Evolutionary conservation across 2,797 vertebrate genomes (phyloP).

Genomic region (Notolepis coatsorum): DNA sequence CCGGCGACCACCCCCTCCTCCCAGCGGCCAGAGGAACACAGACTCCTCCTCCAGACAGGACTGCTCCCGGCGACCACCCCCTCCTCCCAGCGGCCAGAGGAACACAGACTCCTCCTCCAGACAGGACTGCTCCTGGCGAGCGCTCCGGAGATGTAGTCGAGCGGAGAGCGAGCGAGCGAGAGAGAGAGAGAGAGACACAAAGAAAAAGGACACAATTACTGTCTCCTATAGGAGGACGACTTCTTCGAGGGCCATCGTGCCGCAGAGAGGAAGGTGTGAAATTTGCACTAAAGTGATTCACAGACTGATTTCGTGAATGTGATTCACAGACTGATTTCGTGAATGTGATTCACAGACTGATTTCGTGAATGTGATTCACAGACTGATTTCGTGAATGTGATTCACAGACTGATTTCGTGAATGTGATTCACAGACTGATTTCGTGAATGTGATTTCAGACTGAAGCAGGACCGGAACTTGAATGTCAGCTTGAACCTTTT

Average conservation of each 20-base stretch:
- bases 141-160: conserved; percentile 77
- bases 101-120: conserved; percentile 79
- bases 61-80: background rate
- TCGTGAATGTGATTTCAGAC: conserved; percentile 74
- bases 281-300: conserved; percentile 79
- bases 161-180: too few species aligned
- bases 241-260: conserved; percentile 70
- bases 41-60: too few species aligned
- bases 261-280: conserved; percentile 43
- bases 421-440: conserved; percentile 71
- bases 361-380: conserved; percentile 75
- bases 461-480: conserved; percentile 79
- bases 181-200: background rate
- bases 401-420: conserved; percentile 75
- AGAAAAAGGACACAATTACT: conserved; percentile 72
- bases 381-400: too few species aligned
- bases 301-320: conserved; percentile 73
- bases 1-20: conserved; percentile 71
- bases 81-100: conserved; percentile 66
- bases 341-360: too few species aligned
- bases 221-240: conserved; percentile 67
- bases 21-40: conserved; percentile 71
- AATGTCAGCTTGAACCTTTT: conserved; percentile 74
- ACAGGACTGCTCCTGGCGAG: conserved; percentile 68
- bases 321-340: conserved; percentile 74